These are phyloP conservation scores for Odocoileus hemionus DNA, from an alignment of 2,113 vertebrate genomes.

Conservation along the genomic window DNA sequence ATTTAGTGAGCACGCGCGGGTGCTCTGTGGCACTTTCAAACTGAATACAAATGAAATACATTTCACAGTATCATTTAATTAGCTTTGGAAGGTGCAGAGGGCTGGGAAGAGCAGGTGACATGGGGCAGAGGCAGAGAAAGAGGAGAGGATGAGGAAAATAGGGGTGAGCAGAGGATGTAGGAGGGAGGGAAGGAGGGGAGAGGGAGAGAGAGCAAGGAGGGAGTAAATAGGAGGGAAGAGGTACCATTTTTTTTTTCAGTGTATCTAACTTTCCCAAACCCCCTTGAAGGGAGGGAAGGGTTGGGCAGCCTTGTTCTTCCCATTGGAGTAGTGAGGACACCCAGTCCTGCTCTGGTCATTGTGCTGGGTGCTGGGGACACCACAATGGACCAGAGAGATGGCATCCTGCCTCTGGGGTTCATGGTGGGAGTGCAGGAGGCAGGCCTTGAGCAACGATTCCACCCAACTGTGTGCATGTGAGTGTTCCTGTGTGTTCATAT, in stretches of 20 bases:
- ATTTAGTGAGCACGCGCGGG: conserved; percentile 61
- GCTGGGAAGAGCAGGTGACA: background rate
- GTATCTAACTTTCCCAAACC: background rate
- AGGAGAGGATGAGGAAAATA: conserved; percentile 6
- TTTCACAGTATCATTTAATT: conserved; percentile 46
- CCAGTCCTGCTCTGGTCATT: background rate
- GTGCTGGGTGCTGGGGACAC: background rate
- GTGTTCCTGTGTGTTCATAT: background rate
- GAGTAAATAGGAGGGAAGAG: background rate
- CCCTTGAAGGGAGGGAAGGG: background rate
- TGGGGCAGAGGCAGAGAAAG: conserved; percentile 15
- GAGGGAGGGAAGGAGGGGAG: background rate
- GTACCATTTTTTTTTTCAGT: background rate
- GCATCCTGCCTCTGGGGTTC: background rate
- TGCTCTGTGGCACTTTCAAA: conserved; percentile 60
- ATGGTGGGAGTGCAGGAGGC: background rate
- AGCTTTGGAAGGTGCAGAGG: conserved; percentile 37
- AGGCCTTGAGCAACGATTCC: background rate
- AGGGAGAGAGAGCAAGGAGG: background rate
- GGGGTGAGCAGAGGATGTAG: background rate
- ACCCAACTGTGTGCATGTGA: background rate
- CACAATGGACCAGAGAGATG: accelerated
- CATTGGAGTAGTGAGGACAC: background rate
- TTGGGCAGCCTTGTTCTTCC: background rate
- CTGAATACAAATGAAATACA: conserved; percentile 62